Conservation (phyloP, 2,797 vertebrate species). For the Decapterus maruadsi region DNA sequence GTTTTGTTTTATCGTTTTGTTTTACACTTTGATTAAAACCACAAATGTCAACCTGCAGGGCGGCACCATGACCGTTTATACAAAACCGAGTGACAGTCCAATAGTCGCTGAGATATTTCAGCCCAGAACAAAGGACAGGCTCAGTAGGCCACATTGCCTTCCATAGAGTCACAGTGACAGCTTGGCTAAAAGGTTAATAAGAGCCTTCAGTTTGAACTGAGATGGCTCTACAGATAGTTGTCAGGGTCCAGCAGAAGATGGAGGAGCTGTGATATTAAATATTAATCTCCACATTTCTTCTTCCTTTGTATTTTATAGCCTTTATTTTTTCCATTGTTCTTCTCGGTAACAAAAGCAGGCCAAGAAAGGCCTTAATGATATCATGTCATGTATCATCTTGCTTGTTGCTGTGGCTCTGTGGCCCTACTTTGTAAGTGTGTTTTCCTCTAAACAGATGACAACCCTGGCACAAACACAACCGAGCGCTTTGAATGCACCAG, state of each 20-base stretch:
- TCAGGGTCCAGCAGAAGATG: constrained; percentile 1
- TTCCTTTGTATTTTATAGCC: neutral
- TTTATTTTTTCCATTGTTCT: constrained; percentile 17
- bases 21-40: too few relatives aligned
- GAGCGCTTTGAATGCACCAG: constrained; percentile 47
- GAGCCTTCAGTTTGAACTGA: constrained; percentile 7
- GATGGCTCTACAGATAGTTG: constrained; percentile 13
- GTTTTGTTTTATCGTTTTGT: too few relatives aligned
- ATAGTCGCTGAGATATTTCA: neutral
- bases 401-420: constrained; percentile 43
- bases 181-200: neutral
- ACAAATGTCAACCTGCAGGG: too few relatives aligned
- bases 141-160: neutral
- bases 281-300: constrained; percentile 1
- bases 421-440: constrained; percentile 42
- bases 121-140: neutral
- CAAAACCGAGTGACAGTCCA: neutral
- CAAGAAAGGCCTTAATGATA: constrained; percentile 17
- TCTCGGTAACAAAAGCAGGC: constrained; percentile 14
- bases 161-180: neutral
- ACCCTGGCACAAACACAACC: constrained; percentile 40
- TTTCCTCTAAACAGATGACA: constrained; percentile 54
- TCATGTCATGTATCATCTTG: constrained; percentile 37
- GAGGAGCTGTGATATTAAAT: constrained; percentile 11
- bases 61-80: neutral